These are phyloP conservation scores for Leucoptera coffeella DNA, from an alignment of 2,888 invertebrate species.

Conservation along the genomic window DNA sequence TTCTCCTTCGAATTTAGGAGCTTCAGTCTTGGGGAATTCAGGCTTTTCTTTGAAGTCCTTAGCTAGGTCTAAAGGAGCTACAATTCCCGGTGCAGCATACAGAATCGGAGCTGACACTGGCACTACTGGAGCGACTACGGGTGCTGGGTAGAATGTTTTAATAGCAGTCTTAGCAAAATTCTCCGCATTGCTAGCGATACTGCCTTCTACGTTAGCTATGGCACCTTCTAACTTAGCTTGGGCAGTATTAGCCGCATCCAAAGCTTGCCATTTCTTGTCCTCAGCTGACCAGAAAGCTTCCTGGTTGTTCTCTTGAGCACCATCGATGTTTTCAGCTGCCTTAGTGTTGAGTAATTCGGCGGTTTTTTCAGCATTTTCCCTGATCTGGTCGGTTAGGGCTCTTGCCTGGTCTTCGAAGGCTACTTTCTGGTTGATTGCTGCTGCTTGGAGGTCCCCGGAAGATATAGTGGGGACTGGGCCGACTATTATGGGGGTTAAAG, in stretches of 20 bases:
- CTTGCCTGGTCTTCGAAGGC: conserved; percentile 12
- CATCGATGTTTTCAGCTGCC: conserved; percentile 13
- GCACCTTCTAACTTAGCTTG: conserved; percentile 26
- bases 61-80: conserved; percentile 1
- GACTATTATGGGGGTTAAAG: too few relatives aligned
- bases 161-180: conserved; percentile 14
- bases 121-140: too few relatives aligned
- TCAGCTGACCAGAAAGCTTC: conserved; percentile 18
- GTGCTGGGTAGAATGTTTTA: too few relatives aligned
- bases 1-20: not conserved
- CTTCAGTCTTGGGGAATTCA: not conserved
- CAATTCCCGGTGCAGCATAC: conserved; percentile 1
- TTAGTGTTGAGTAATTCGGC: conserved; percentile 13
- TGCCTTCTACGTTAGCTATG: conserved; percentile 21
- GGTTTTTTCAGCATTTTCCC: conserved; percentile 13
- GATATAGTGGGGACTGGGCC: conserved; percentile 21
- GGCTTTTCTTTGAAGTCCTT: not conserved
- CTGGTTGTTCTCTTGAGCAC: conserved; percentile 13
- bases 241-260: conserved; percentile 24
- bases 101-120: conserved; percentile 1
- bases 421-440: conserved; percentile 29
- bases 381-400: conserved; percentile 11
- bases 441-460: conserved; percentile 32
- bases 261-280: conserved; percentile 34
- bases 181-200: conserved; percentile 17